Conservation (phyloP, 2,797 vertebrate genomes). For the Cuniculus paca region DNA sequence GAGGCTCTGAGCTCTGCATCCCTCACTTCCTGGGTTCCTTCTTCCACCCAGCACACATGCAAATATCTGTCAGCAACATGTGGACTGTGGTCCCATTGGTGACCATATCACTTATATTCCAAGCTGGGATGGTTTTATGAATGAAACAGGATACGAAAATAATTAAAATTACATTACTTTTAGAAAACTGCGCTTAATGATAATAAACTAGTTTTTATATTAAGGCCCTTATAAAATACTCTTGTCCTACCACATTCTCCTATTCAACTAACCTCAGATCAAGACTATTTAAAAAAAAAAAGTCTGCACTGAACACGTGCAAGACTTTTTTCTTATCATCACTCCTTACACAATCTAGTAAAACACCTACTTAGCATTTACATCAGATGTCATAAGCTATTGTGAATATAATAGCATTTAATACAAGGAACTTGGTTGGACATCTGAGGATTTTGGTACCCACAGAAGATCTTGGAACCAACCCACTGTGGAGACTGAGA, state of each 20-base stretch:
- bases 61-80: neutral
- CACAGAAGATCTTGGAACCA: neutral
- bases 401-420: neutral
- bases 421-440: neutral
- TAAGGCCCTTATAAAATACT: neutral
- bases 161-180: constrained; percentile 26
- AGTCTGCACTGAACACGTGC: neutral
- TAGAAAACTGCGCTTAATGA: constrained; percentile 30
- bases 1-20: neutral
- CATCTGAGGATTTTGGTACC: neutral
- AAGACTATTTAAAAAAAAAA: neutral
- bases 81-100: neutral
- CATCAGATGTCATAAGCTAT: neutral
- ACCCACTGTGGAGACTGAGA: neutral
- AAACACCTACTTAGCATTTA: neutral
- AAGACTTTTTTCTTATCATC: neutral
- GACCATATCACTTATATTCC: neutral
- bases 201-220: constrained; percentile 22
- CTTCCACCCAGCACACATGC: neutral
- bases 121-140: neutral
- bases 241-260: neutral
- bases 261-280: neutral
- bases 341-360: neutral
- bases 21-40: neutral
- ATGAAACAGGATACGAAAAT: neutral